Conservation (phyloP, 2,113 vertebrate genomes). For the Mobula hypostoma region DNA sequence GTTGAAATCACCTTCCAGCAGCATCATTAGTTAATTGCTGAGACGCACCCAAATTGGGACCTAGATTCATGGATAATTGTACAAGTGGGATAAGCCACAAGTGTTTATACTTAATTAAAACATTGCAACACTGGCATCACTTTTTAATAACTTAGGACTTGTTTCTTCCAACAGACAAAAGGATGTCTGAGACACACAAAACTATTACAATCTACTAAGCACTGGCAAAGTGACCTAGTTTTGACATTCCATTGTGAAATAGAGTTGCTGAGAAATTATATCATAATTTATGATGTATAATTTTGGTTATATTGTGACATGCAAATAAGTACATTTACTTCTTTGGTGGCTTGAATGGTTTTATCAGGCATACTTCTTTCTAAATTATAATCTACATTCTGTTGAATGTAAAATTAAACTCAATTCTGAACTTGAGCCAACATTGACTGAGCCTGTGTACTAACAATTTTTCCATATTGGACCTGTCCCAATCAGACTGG, state of each 20-base stretch:
- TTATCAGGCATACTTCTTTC: background rate
- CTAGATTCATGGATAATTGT: background rate
- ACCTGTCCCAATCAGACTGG: no score
- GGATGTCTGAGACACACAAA: background rate
- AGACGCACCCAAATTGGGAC: background rate
- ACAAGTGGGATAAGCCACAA: background rate
- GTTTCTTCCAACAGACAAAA: background rate
- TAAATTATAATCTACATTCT: background rate
- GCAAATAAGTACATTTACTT: background rate
- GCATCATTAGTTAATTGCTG: background rate
- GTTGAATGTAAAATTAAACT: no score
- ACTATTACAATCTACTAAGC: background rate
- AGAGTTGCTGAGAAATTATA: background rate
- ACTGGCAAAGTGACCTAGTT: background rate
- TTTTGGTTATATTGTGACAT: background rate
- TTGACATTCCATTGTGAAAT: background rate
- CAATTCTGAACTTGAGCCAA: no score
- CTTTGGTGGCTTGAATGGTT: background rate
- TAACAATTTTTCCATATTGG: no score
- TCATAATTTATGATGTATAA: background rate
- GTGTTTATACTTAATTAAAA: background rate
- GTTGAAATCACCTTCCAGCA: background rate
- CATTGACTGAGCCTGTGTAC: no score
- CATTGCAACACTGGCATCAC: background rate
- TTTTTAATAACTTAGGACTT: background rate